These are phyloP conservation scores for Spodoptera frugiperda DNA, from an alignment of 1,140 invertebrate genomes.

Conservation along the genomic window DNA sequence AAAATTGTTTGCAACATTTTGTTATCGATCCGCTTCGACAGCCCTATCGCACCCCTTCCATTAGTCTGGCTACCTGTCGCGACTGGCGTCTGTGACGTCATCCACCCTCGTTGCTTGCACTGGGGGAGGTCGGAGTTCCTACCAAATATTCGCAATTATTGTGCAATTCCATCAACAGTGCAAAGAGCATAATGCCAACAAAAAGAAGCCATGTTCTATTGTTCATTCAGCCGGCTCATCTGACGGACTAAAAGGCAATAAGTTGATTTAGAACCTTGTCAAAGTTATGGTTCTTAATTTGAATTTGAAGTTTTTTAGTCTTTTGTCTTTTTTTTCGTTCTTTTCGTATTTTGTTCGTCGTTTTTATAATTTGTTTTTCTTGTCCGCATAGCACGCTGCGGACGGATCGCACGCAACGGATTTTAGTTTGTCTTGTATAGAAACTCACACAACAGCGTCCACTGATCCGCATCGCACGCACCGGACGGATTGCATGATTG, in stretches of 20 bases:
- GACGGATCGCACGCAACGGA: too few species aligned
- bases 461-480: too few species aligned
- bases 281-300: background rate
- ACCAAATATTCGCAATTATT: conserved; percentile 22
- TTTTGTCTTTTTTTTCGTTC: background rate
- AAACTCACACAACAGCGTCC: too few species aligned
- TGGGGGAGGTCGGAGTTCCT: background rate
- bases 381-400: too few species aligned
- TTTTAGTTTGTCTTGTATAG: too few species aligned
- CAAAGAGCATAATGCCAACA: background rate
- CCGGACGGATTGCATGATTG: too few species aligned
- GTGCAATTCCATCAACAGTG: conserved; percentile 9
- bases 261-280: too few species aligned
- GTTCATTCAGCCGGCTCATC: background rate
- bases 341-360: too few species aligned
- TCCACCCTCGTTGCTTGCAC: background rate
- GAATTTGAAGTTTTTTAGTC: background rate
- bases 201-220: too few species aligned
- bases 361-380: too few species aligned
- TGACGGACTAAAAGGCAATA: too few species aligned
- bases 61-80: conserved; percentile 41
- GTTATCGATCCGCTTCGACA: conserved; percentile 19
- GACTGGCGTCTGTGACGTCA: conserved; percentile 32
- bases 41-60: conserved; percentile 35
- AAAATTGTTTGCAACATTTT: conserved; percentile 18